Base-by-base conservation (phyloP, 2,797 vertebrate genomes). In the Loriculus beryllinus region DNA sequence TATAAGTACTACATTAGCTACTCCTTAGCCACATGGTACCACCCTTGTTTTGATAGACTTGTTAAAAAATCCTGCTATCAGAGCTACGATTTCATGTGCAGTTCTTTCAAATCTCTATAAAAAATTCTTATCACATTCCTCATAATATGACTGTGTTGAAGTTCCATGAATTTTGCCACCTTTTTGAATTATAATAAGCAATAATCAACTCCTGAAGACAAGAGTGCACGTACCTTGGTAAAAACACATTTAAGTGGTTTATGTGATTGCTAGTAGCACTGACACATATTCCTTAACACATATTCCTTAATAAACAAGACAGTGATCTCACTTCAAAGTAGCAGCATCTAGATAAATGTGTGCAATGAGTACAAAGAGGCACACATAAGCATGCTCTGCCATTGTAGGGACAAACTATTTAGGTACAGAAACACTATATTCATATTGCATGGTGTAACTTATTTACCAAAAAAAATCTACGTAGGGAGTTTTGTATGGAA, bases 41-140 rank as follows among this genome's bases (percentile, higher is more conserved):
- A 92, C 74, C 62, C 69, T 77, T 92, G 65, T 86, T 92, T 81
- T 86, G 68, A 86, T 14, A 69, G 91, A 57, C 77, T 65, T 40
- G 25, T 72, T 85, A 93, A 71, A 59, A 85, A 76, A 56, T 82
- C 28, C 80, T 92, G 45, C 68, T 88, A 88, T 88, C 83, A 79
- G 52, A 65, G 33, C 26, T 59, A 39, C 14, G 25, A 72, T 69
- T 93, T 67, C 43, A 86, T 7, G 3, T 42, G 57, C 16, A 12
- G 18, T 45, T 82, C 45, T 88, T 92, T 75, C 54, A 51, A 64
- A 79, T 25, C 29, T 75, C 70, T 68, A 7, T 6, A 59, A 0
- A 3, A 67, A 85, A 71, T 56, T 67, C 70, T 82, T 75, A n/a
- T n/a, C 49, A 39, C 23, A 60, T 59, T 2, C 14, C 20, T 7